Conservation (phyloP, 1,140 invertebrate genomes). For the Anadara kagoshimensis region DNA sequence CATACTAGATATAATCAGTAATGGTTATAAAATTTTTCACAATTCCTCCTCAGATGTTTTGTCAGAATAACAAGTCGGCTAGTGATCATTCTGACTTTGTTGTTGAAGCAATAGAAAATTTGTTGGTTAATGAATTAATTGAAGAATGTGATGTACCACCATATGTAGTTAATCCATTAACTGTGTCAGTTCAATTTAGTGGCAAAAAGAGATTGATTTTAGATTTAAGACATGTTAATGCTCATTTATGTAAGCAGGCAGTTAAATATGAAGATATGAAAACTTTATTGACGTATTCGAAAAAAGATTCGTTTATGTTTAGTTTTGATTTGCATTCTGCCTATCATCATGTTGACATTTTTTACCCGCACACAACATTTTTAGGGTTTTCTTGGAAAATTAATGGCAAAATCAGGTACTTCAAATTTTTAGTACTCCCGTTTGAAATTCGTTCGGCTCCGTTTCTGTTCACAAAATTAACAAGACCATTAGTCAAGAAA, state of each 20-base stretch:
- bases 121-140: slow-evolving; percentile 9
- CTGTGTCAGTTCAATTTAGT: slow-evolving; percentile 20
- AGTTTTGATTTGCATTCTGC: slow-evolving; percentile 34
- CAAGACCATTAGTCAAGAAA: slow-evolving; percentile 27
- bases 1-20: slow-evolving; percentile 11
- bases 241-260: slow-evolving; percentile 19
- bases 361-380: slow-evolving; percentile 29
- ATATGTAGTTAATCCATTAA: slow-evolving; percentile 32
- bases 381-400: slow-evolving; percentile 31
- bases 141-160: neutral
- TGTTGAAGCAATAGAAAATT: slow-evolving; percentile 11
- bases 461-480: slow-evolving; percentile 38
- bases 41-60: neutral
- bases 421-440: slow-evolving; percentile 33
- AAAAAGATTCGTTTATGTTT: neutral
- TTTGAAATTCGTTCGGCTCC: slow-evolving; percentile 29
- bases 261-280: slow-evolving; percentile 34
- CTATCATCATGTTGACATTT: slow-evolving; percentile 36
- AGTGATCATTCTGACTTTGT: slow-evolving; percentile 10
- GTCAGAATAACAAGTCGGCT: slow-evolving; percentile 19
- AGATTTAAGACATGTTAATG: slow-evolving; percentile 31
- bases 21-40: slow-evolving; percentile 34
- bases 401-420: slow-evolving; percentile 15
- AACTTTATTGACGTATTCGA: neutral
- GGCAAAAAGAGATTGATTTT: slow-evolving; percentile 35